Conservation (phyloP, 2,113 vertebrate species). For the Paratilapia polleni region DNA sequence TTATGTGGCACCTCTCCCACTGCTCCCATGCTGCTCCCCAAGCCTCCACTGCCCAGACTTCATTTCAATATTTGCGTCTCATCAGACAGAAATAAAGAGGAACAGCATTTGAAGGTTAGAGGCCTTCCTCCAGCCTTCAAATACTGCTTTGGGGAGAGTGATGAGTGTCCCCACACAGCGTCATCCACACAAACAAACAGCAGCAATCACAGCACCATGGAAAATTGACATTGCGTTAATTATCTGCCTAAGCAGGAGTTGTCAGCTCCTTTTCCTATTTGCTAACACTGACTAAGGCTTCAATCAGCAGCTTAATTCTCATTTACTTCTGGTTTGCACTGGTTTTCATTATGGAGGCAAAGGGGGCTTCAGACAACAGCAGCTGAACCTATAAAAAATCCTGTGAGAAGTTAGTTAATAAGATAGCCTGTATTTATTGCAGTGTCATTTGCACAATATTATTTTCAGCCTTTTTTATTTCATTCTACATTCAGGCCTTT, state of each 20-base stretch:
- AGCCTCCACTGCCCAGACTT: slow-evolving; percentile 57
- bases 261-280: slow-evolving; percentile 33
- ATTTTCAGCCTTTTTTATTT: too few species aligned
- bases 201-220: not conserved
- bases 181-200: slow-evolving; percentile 19
- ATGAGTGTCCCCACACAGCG: not conserved
- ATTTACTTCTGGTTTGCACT: slow-evolving; percentile 8
- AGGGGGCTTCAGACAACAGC: not conserved
- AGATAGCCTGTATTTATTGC: too few species aligned
- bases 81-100: slow-evolving; percentile 39
- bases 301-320: slow-evolving; percentile 51
- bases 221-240: slow-evolving; percentile 52
- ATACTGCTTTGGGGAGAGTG: not conserved
- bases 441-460: too few species aligned
- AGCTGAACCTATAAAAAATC: not conserved
- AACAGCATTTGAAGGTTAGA: not conserved
- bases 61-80: slow-evolving; percentile 79
- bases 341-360: slow-evolving; percentile 4
- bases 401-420: too few species aligned
- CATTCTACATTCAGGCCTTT: too few species aligned
- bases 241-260: slow-evolving; percentile 46
- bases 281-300: slow-evolving; percentile 41
- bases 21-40: slow-evolving; percentile 54
- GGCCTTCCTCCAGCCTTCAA: slow-evolving; percentile 12
- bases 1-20: slow-evolving; percentile 68